Percentiles rank a stretch among this genome's conserved stretches.
Conservation (phyloP, 2,113 vertebrate species). For the Mustela lutreola region DNA sequence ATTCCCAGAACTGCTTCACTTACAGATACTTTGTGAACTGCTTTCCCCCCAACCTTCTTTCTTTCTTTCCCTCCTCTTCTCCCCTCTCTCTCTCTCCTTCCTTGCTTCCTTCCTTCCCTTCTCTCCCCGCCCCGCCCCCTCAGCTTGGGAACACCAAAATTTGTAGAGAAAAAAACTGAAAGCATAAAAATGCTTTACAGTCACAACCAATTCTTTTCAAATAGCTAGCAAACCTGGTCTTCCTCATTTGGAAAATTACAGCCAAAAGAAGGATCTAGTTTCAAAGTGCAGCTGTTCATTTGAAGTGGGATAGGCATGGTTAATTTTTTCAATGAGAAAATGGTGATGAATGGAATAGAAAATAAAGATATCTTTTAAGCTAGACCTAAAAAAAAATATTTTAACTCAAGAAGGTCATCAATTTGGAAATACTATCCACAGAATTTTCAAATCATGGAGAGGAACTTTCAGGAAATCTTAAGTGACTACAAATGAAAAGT, state of each 20-base stretch:
- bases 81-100: neutral
- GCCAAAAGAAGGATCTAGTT: slow-evolving; percentile 70
- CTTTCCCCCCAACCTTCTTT: neutral
- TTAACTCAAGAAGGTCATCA: slow-evolving; percentile 77
- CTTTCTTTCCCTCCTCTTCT: neutral
- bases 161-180: slow-evolving; percentile 37
- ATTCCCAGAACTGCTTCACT: neutral
- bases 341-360: slow-evolving; percentile 74
- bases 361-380: slow-evolving; percentile 74
- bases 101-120: neutral
- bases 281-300: slow-evolving; percentile 83
- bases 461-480: slow-evolving; percentile 45
- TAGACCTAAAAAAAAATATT: slow-evolving; percentile 17
- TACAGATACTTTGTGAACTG: neutral
- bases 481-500: slow-evolving; percentile 60
- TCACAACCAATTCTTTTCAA: slow-evolving; percentile 76
- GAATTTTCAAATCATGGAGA: slow-evolving; percentile 65
- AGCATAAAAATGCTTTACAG: slow-evolving; percentile 66
- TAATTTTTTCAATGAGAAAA: slow-evolving; percentile 80
- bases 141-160: slow-evolving; percentile 38
- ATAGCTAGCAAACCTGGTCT: slow-evolving; percentile 65
- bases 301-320: slow-evolving; percentile 78
- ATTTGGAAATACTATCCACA: slow-evolving; percentile 74
- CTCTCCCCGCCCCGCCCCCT: too few relatives aligned
- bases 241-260: slow-evolving; percentile 73